Conservation (phyloP, 2,113 vertebrate species). For the Trematocara unimaculatum region DNA sequence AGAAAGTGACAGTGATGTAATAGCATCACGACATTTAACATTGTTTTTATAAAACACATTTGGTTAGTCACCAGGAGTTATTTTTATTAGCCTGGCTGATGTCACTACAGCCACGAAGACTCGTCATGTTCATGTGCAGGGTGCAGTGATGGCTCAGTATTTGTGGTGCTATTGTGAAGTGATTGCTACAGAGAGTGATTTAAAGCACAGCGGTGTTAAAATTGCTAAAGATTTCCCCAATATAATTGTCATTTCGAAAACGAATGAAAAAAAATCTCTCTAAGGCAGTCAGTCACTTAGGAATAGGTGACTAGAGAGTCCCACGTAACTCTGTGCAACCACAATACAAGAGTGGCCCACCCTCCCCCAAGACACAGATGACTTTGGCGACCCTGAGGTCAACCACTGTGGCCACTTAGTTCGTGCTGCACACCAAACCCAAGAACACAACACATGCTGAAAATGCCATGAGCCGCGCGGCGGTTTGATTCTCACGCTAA, state of each 20-base stretch:
- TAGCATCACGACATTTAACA: not conserved
- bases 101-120: not conserved
- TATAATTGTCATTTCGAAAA: not conserved
- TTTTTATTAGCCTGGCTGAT: not conserved
- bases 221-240: not conserved
- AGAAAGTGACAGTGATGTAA: not conserved
- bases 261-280: not conserved
- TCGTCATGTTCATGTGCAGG: not conserved
- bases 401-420: slow-evolving; percentile 34
- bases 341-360: not conserved
- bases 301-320: not conserved
- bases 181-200: not conserved
- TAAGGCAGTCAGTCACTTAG: not conserved
- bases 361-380: not conserved
- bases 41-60: not conserved
- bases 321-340: not conserved
- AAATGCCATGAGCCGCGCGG: slow-evolving; percentile 19
- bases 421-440: not conserved
- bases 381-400: slow-evolving; percentile 37
- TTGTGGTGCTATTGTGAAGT: not conserved
- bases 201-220: not conserved
- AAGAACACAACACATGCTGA: not conserved
- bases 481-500: slow-evolving; percentile 59
- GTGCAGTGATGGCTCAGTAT: not conserved
- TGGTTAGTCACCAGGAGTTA: not conserved